A percentile compares a stretch with the other conserved stretches of the same genome.
Evolutionary conservation across 1,140 invertebrate genomes (phyloP).

Genomic region (Rhyacophila brunnea): DNA sequence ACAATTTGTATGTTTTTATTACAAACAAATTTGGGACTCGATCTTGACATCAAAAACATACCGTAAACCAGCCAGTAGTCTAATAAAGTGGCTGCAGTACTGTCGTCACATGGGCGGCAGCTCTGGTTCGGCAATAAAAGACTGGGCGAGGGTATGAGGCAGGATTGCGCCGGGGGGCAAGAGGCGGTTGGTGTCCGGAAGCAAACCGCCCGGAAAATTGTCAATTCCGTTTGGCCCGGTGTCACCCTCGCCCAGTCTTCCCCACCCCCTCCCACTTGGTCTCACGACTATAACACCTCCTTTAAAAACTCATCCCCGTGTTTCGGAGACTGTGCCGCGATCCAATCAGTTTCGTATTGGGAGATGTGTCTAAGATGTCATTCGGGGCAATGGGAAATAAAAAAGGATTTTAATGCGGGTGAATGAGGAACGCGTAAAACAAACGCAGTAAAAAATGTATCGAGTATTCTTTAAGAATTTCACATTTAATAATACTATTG

Average conservation of each 20-base stretch:
- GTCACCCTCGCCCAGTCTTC: conserved; percentile 15
- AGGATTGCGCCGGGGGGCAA: conserved; percentile 1
- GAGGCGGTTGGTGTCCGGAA: conserved; percentile 46
- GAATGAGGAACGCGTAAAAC: no score
- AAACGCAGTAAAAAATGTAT: no score
- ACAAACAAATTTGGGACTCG: no score
- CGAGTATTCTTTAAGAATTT: no score
- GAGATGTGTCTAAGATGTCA: no score
- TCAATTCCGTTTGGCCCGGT: conserved; percentile 55
- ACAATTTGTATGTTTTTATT: no score
- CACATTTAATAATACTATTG: no score
- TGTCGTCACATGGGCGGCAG: conserved; percentile 8
- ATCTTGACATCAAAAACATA: no score
- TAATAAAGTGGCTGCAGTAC: conserved; percentile 24
- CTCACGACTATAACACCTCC: neutral
- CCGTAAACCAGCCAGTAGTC: no score
- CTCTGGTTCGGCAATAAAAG: neutral
- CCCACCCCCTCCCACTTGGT: conserved; percentile 37
- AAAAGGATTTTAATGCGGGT: no score
- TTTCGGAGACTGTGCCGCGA: neutral
- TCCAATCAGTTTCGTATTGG: no score
- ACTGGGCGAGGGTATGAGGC: neutral
- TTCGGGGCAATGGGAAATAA: no score
- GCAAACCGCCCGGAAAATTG: conserved; percentile 64
- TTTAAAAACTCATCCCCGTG: neutral